Evolutionary conservation across 2,113 vertebrate species (phyloP).

Genomic region (Sinocyclocheilus rhinocerous): DNA sequence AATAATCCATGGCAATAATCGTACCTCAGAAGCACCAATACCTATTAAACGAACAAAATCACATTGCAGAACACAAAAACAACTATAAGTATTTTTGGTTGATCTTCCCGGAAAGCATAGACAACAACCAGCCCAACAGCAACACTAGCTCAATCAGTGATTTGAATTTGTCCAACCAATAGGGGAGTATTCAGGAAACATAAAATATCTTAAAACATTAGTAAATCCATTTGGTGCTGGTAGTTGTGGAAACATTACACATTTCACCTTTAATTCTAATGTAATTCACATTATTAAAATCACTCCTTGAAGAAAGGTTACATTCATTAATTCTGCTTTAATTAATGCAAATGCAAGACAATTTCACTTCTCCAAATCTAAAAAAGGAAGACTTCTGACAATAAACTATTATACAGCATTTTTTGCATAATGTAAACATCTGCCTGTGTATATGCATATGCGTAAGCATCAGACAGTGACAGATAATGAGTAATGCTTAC

Average conservation of each 20-base stretch:
- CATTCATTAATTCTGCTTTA: not conserved
- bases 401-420: not conserved
- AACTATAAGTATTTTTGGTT: too few species aligned
- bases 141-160: not conserved
- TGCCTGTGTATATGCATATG: not conserved
- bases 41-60: too few species aligned
- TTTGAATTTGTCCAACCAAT: not conserved
- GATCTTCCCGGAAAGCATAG: too few species aligned
- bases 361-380: not conserved
- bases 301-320: not conserved
- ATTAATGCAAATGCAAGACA: not conserved
- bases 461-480: not conserved
- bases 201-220: not conserved
- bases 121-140: too few species aligned
- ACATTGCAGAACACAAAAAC: too few species aligned
- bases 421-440: not conserved
- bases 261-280: constrained; percentile 7
- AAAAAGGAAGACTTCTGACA: not conserved
- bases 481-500: not conserved
- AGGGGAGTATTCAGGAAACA: not conserved
- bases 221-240: not conserved
- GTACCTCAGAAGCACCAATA: too few species aligned
- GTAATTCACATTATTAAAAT: not conserved
- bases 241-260: not conserved
- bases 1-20: too few species aligned